Evolutionary conservation across 2,888 invertebrate species (phyloP).

Genomic region (Neoscelio sp.): DNA sequence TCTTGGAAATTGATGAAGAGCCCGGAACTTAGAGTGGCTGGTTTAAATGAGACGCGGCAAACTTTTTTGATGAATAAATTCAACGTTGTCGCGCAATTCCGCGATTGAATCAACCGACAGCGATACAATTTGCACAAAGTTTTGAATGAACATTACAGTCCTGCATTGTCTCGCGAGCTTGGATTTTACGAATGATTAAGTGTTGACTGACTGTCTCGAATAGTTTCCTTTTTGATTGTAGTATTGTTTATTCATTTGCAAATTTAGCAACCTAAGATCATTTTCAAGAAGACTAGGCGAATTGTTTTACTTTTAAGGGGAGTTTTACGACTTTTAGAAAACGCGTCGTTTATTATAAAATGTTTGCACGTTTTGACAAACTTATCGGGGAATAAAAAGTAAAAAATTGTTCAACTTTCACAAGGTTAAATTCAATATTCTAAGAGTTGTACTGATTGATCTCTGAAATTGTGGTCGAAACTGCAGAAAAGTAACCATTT

Average conservation of each 20-base stretch:
- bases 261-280: background rate
- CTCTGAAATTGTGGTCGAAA: too few species aligned
- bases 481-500: too few species aligned
- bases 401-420: too few species aligned
- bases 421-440: too few species aligned
- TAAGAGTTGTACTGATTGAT: too few species aligned
- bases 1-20: background rate
- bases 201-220: conserved; percentile 1
- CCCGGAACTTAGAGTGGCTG: background rate
- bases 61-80: conserved; percentile 47
- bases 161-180: conserved; percentile 6
- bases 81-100: conserved; percentile 11
- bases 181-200: conserved; percentile 16
- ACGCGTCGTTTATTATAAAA: too few species aligned
- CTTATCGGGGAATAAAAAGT: too few species aligned
- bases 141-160: conserved; percentile 19
- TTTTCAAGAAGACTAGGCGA: background rate
- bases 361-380: too few species aligned
- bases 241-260: conserved; percentile 13
- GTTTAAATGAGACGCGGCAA: conserved; percentile 7
- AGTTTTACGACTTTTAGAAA: too few species aligned
- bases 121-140: conserved; percentile 26
- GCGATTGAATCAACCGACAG: conserved; percentile 23
- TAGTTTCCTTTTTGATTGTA: conserved; percentile 2
- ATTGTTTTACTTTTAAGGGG: too few species aligned